Evolutionary conservation across 2,113 vertebrate species (phyloP).

Genomic region (Ivindomyrus marchei): DNA sequence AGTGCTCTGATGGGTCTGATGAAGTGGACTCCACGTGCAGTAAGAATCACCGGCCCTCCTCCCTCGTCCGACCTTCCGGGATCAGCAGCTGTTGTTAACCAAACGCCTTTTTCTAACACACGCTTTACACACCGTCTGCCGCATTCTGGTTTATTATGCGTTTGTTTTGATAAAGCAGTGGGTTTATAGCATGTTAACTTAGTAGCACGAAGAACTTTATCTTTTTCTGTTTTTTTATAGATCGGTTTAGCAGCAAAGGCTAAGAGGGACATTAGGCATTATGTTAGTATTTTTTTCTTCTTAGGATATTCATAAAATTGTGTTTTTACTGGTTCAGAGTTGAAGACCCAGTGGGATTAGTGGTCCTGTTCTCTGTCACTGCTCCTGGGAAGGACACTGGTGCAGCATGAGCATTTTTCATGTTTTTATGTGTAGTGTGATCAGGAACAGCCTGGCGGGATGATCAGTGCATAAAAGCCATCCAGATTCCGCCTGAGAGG

Average conservation of each 20-base stretch:
- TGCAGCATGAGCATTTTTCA: neutral
- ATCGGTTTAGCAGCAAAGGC: neutral
- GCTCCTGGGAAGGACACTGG: neutral
- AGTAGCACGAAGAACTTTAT: neutral
- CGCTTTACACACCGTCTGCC: neutral
- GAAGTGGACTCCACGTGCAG: slow-evolving; percentile 85
- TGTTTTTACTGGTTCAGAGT: neutral
- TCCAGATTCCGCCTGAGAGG: neutral
- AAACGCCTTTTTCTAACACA: neutral
- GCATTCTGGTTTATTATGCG: neutral
- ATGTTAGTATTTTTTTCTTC: neutral
- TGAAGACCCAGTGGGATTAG: neutral
- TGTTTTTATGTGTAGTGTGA: neutral
- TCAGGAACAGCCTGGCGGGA: neutral
- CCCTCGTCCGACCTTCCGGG: too few relatives aligned
- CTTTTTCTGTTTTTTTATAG: neutral
- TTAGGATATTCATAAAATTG: neutral
- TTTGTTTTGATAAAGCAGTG: neutral
- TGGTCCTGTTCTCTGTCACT: neutral
- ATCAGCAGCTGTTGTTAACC: neutral
- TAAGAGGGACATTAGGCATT: neutral
- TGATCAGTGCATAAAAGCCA: neutral
- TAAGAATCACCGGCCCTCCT: slow-evolving; percentile 55
- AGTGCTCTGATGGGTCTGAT: slow-evolving; percentile 85
- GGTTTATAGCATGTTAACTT: neutral